Percentiles rank a stretch among this genome's conserved stretches.
Conservation (phyloP, 2,888 invertebrate genomes). For the Drosophila quasianomalipes region DNA sequence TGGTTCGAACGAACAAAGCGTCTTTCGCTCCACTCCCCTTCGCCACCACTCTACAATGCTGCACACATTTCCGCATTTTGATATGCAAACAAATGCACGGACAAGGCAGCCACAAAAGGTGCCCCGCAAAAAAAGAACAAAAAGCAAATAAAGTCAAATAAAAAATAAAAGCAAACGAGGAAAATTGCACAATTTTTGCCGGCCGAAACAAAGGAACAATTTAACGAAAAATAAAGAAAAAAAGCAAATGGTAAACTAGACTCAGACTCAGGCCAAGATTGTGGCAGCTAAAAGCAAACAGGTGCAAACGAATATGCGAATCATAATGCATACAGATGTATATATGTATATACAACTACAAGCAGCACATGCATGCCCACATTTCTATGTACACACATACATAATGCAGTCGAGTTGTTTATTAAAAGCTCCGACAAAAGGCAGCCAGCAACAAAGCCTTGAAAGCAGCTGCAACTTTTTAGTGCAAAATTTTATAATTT, state of each 20-base stretch:
- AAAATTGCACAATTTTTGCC: slow-evolving; percentile 71
- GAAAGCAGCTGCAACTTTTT: slow-evolving; percentile 71
- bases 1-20: slow-evolving; percentile 63
- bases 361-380: slow-evolving; percentile 5
- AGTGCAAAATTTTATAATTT: slow-evolving; percentile 75
- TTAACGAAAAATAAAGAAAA: slow-evolving; percentile 69
- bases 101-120: slow-evolving; percentile 74
- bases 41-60: not conserved
- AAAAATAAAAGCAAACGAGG: slow-evolving; percentile 8
- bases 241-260: slow-evolving; percentile 51
- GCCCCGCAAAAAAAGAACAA: slow-evolving; percentile 18
- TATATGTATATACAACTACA: not conserved
- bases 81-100: slow-evolving; percentile 82
- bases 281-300: slow-evolving; percentile 55
- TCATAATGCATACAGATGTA: slow-evolving; percentile 40
- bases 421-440: slow-evolving; percentile 53
- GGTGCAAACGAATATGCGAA: slow-evolving; percentile 51
- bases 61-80: slow-evolving; percentile 78
- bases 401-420: slow-evolving; percentile 61
- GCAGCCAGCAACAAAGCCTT: slow-evolving; percentile 39
- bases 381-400: slow-evolving; percentile 22
- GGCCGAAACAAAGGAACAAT: slow-evolving; percentile 76
- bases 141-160: slow-evolving; percentile 10
- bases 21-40: slow-evolving; percentile 17
- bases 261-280: not conserved